phyloP scores from a whole-genome alignment of 1,140 invertebrate genomes.

The Macrotrachela quadricornifera region DNA sequence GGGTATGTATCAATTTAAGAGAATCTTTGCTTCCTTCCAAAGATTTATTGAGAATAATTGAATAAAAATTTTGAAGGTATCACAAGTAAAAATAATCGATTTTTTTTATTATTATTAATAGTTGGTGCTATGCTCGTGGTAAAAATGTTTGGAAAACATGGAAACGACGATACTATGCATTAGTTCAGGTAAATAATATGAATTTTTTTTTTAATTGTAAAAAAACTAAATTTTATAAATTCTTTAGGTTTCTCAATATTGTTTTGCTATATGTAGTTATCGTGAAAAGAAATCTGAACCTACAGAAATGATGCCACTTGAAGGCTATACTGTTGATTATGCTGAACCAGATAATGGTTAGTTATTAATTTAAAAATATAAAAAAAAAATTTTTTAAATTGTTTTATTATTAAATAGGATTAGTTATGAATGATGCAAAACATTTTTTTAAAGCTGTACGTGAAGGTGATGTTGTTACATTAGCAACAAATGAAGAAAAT shows the following conservation, averaged over 20 bases:
- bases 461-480: slow-evolving; percentile 86
- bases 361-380: too few species aligned
- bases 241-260: slow-evolving; percentile 59
- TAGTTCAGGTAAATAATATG: slow-evolving; percentile 51
- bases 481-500: slow-evolving; percentile 90
- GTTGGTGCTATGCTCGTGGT: slow-evolving; percentile 68
- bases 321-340: slow-evolving; percentile 97
- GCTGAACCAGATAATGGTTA: slow-evolving; percentile 49
- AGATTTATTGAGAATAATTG: too few species aligned
- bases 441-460: slow-evolving; percentile 94
- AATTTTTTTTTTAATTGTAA: too few species aligned
- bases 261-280: slow-evolving; percentile 97
- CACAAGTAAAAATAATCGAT: too few species aligned
- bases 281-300: slow-evolving; percentile 97
- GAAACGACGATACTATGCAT: slow-evolving; percentile 91
- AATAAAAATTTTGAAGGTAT: too few species aligned
- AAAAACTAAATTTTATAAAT: too few species aligned
- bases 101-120: too few species aligned
- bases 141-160: slow-evolving; percentile 98
- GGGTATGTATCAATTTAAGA: slow-evolving; percentile 28
- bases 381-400: too few species aligned
- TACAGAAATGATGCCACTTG: slow-evolving; percentile 95
- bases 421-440: slow-evolving; percentile 44
- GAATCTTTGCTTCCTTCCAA: too few species aligned
- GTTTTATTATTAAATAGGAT: background rate